phyloP scores from a whole-genome alignment of 2,797 vertebrate species.

The Acanthornis magna region DNA sequence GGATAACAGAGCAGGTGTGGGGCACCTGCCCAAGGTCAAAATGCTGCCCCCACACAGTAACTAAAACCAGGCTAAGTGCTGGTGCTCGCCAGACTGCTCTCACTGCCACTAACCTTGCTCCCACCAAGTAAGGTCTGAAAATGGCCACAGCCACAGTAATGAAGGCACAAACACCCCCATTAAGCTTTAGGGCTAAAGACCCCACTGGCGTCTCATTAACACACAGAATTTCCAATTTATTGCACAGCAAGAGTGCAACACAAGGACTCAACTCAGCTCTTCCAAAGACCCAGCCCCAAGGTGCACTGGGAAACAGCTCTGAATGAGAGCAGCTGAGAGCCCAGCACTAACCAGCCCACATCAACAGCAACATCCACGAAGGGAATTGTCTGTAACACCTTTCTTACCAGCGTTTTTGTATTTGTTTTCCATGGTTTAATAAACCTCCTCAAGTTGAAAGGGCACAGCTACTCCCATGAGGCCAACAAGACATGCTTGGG shows the following conservation, averaged over 20 bases:
- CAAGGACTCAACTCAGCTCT: not conserved
- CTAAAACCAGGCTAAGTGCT: not conserved
- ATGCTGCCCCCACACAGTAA: no score
- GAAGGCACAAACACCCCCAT: not conserved
- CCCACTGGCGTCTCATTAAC: not conserved
- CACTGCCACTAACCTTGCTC: not conserved
- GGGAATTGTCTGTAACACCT: not conserved
- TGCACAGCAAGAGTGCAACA: not conserved
- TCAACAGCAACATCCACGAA: rapidly evolving
- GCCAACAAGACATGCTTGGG: not conserved
- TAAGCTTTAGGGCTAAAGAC: not conserved
- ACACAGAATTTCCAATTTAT: not conserved
- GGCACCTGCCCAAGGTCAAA: not conserved
- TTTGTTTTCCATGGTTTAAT: not conserved
- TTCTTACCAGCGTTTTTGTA: not conserved
- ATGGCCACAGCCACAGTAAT: not conserved
- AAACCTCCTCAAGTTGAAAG: not conserved
- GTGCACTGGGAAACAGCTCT: not conserved
- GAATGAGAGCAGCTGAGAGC: not conserved
- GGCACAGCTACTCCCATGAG: not conserved
- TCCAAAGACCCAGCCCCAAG: not conserved
- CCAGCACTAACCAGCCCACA: not conserved
- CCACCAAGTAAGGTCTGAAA: not conserved
- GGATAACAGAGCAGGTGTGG: not conserved
- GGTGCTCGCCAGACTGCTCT: not conserved